These are phyloP conservation scores for Spheniscus humboldti DNA, from an alignment of 2,797 vertebrate species.

Conservation along the genomic window DNA sequence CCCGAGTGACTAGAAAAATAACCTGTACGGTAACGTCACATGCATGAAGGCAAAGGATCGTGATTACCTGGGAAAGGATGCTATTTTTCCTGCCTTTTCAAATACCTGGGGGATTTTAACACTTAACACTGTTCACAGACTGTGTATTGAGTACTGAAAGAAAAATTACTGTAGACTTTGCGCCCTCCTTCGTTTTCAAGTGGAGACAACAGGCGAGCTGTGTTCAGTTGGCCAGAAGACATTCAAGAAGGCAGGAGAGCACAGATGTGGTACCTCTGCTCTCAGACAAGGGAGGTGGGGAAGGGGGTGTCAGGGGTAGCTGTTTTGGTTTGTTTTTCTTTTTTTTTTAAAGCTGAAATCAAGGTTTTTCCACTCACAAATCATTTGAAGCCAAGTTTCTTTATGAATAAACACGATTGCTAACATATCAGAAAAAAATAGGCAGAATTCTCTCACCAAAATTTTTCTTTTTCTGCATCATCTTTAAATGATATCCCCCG, in stretches of 20 bases:
- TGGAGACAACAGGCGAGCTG: fast-evolving
- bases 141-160: background rate
- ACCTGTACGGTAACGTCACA: background rate
- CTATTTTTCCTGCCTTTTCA: background rate
- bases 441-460: background rate
- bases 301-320: background rate
- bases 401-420: background rate
- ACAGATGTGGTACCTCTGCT: background rate
- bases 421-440: background rate
- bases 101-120: background rate
- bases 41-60: fast-evolving
- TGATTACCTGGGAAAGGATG: background rate
- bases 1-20: background rate
- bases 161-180: background rate
- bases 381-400: background rate
- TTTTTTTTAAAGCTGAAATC: background rate
- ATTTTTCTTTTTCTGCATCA: background rate
- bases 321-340: too few relatives aligned
- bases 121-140: background rate
- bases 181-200: background rate
- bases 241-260: background rate
- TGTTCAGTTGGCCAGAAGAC: background rate
- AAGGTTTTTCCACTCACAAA: background rate
- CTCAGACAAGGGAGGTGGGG: background rate
- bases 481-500: background rate